Conservation (phyloP, 1,140 invertebrate genomes). For the Aphaenogaster ashmeadi region DNA sequence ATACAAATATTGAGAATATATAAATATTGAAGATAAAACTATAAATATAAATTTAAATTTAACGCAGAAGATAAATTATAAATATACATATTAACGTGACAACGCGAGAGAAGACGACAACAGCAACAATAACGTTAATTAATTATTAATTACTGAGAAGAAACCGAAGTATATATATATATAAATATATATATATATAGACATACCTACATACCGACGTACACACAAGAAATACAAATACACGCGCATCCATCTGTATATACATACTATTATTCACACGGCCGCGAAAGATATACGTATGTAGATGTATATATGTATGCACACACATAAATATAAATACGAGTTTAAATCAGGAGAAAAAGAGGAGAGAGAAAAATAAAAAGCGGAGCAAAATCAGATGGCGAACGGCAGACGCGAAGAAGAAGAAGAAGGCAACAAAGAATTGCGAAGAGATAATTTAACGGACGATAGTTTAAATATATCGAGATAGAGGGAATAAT, state of each 20-base stretch:
- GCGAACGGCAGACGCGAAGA: conserved; percentile 38
- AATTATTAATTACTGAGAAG: conserved; percentile 69
- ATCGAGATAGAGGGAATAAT: conserved; percentile 10
- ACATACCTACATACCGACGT: conserved; percentile 62
- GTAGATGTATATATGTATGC: conserved; percentile 68
- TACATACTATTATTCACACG: conserved; percentile 65
- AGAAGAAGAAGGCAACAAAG: conserved; percentile 16
- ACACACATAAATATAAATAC: conserved; percentile 67
- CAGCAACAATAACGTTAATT: conserved; percentile 76
- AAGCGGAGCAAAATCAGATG: conserved; percentile 15
- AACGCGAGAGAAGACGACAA: conserved; percentile 60
- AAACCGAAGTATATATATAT: conserved; percentile 44
- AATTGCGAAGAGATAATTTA: conserved; percentile 21
- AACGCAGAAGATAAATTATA: conserved; percentile 67
- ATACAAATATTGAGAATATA: conserved; percentile 68
- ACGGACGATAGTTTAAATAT: conserved; percentile 36
- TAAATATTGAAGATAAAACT: conserved; percentile 66
- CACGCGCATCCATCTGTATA: conserved; percentile 62
- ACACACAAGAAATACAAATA: conserved; percentile 49
- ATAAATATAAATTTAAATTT: conserved; percentile 67
- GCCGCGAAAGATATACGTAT: conserved; percentile 66
- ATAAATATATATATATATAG: conserved; percentile 28
- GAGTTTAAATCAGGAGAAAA: conserved; percentile 5
- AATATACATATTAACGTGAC: conserved; percentile 60
- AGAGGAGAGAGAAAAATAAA: conserved; percentile 35